Conservation (phyloP, 1,140 invertebrate genomes). For the Gryon sp. region DNA sequence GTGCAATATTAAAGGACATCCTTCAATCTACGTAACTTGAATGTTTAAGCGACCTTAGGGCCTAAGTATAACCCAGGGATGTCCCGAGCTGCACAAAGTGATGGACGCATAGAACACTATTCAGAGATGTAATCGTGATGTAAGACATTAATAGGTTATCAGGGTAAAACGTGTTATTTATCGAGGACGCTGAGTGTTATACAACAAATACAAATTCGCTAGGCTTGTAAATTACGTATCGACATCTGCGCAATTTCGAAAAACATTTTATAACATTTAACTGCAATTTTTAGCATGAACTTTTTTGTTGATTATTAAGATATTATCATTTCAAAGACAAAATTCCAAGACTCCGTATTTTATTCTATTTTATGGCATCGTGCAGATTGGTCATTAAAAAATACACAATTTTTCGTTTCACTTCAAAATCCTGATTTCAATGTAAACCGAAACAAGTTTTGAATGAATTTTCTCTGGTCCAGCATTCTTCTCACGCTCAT, state of each 20-base stretch:
- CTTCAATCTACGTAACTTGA: slow-evolving; percentile 32
- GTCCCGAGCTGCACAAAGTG: slow-evolving; percentile 32
- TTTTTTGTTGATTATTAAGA: not conserved
- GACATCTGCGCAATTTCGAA: not conserved
- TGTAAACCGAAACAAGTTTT: not conserved
- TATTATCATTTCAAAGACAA: no score
- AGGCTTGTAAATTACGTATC: not conserved
- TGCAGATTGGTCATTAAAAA: not conserved
- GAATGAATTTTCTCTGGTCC: slow-evolving; percentile 15
- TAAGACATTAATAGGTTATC: slow-evolving; percentile 56
- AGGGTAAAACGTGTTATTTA: slow-evolving; percentile 34
- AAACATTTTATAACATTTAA: not conserved
- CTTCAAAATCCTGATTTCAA: not conserved
- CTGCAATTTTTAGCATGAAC: not conserved
- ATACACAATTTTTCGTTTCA: no score
- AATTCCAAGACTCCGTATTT: no score
- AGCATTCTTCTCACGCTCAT: slow-evolving; percentile 34
- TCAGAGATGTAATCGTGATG: slow-evolving; percentile 48
- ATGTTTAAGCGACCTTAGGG: slow-evolving; percentile 49
- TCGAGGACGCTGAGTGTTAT: slow-evolving; percentile 11
- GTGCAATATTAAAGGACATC: slow-evolving; percentile 10
- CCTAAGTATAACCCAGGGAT: slow-evolving; percentile 46
- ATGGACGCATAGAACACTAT: slow-evolving; percentile 47
- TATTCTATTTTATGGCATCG: no score
- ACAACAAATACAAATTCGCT: slow-evolving; percentile 19